These are phyloP conservation scores for Lateolabrax maculatus DNA, from an alignment of 2,797 vertebrate genomes.

Conservation along the genomic window DNA sequence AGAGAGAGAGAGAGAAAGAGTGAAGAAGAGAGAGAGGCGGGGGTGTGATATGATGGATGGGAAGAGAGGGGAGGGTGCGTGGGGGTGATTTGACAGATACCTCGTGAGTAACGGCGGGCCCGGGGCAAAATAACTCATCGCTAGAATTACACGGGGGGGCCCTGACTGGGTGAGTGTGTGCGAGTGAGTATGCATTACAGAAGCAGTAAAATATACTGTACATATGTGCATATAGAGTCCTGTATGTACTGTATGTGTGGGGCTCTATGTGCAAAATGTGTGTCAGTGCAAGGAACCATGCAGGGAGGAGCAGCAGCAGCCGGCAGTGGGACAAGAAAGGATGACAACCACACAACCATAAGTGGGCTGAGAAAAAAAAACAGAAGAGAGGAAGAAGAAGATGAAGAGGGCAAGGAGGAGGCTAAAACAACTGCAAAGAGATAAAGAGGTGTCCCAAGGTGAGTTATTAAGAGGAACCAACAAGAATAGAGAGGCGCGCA, in stretches of 20 bases:
- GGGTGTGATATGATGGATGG: conserved; percentile 62
- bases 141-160: conserved; percentile 56
- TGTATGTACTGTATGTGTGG: not conserved
- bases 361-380: conserved; percentile 21
- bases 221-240: not conserved
- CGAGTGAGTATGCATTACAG: conserved; percentile 22
- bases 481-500: not conserved
- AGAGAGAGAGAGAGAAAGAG: not conserved
- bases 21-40: conserved; percentile 11
- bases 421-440: conserved; percentile 38
- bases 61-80: conserved; percentile 34
- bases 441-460: conserved; percentile 34
- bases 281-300: conserved; percentile 23
- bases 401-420: conserved; percentile 18
- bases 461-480: conserved; percentile 12
- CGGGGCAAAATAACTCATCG: conserved; percentile 72
- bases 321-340: not conserved
- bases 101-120: conserved; percentile 69
- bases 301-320: conserved; percentile 2
- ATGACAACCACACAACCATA: conserved; percentile 30
- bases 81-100: conserved; percentile 68
- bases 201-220: conserved; percentile 4
- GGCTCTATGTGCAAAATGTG: conserved; percentile 12
- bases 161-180: conserved; percentile 28
- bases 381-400: conserved; percentile 16